Percentiles rank a stretch among this genome's conserved stretches.
phyloP scores from a whole-genome alignment of 2,113 vertebrate species.

The Anolis sagrei region DNA sequence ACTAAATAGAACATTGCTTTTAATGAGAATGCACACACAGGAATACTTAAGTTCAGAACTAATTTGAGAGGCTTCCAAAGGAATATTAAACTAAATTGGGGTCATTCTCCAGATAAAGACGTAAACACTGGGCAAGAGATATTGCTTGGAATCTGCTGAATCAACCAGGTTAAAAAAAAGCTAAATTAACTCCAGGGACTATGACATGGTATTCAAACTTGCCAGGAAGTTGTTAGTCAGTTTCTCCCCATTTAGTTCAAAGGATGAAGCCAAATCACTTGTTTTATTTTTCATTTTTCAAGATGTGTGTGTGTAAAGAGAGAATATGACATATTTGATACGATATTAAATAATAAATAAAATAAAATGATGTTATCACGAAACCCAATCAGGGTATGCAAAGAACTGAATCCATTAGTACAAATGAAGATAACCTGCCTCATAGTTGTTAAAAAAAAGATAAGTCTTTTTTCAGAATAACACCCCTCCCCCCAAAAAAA shows the following conservation, averaged over 20 bases:
- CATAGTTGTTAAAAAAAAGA: too few species aligned
- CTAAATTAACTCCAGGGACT: slow-evolving; percentile 45
- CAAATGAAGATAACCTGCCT: too few species aligned
- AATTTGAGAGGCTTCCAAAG: slow-evolving; percentile 60
- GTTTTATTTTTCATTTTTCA: not conserved
- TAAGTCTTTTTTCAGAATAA: too few species aligned
- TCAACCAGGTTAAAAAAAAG: slow-evolving; percentile 48
- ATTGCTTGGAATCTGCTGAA: slow-evolving; percentile 38
- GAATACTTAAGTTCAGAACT: slow-evolving; percentile 50
- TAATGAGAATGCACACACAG: slow-evolving; percentile 39
- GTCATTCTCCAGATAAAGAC: slow-evolving; percentile 6
- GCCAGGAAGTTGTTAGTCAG: not conserved
- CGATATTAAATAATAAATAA: too few species aligned
- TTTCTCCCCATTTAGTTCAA: not conserved
- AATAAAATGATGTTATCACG: not conserved
- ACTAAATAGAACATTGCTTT: slow-evolving; percentile 36
- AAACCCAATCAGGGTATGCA: not conserved
- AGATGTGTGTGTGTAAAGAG: not conserved
- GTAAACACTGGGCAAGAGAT: slow-evolving; percentile 57
- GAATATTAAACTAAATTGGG: slow-evolving; percentile 63
- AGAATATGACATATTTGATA: not conserved
- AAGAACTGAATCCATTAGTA: too few species aligned
- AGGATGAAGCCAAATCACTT: not conserved
- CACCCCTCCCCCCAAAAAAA: too few species aligned
- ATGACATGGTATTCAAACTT: not conserved